These are phyloP conservation scores for Leptobrachium ailaonicum DNA, from an alignment of 2,113 vertebrate species.

Conservation along the genomic window DNA sequence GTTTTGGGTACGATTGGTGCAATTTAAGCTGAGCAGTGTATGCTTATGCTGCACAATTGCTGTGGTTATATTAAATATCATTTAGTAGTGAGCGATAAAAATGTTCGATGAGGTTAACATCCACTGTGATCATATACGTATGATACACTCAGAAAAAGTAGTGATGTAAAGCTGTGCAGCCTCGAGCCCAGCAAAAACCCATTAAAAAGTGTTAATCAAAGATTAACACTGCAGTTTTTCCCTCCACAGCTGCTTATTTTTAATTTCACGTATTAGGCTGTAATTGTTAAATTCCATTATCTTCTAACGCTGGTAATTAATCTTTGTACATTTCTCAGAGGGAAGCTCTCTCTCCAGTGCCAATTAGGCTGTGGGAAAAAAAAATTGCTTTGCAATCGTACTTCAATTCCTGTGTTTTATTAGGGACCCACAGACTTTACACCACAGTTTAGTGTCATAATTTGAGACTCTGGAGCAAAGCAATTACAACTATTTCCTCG, in stretches of 20 bases:
- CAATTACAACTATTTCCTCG: conserved; percentile 27
- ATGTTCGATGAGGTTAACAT: conserved; percentile 4
- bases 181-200: conserved; percentile 31
- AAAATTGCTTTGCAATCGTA: conserved; percentile 20
- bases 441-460: conserved; percentile 30
- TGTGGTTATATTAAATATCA: too few species aligned
- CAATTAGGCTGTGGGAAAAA: conserved; percentile 31
- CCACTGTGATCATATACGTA: conserved; percentile 1
- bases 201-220: conserved; percentile 47
- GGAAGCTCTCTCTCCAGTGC: conserved; percentile 29
- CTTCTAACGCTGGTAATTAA: conserved; percentile 45
- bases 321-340: conserved; percentile 48
- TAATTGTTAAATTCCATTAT: conserved; percentile 51
- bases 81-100: neutral
- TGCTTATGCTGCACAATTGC: too few species aligned
- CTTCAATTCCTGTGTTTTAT: conserved; percentile 23
- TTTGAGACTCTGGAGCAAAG: neutral
- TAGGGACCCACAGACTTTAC: conserved; percentile 19
- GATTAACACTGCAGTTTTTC: conserved; percentile 41
- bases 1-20: too few species aligned
- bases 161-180: conserved; percentile 17
- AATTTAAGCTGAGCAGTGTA: too few species aligned
- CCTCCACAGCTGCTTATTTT: conserved; percentile 38
- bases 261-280: neutral
- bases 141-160: neutral